Evolutionary conservation across 2,797 vertebrate species (phyloP).

Genomic region (Echeneis naucrates): DNA sequence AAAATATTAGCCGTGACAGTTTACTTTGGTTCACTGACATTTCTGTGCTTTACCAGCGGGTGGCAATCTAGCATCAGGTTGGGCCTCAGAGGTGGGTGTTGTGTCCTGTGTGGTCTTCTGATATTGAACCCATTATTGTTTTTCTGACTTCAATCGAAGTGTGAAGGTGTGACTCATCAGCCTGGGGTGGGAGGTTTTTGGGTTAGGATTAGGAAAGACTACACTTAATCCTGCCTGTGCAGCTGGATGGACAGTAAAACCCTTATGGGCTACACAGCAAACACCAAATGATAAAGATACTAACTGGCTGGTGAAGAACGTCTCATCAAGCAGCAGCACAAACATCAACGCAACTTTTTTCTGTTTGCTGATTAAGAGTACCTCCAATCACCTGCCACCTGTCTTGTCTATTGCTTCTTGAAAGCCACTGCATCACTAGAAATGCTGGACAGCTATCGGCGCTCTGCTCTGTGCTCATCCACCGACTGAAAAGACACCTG

Average conservation of each 20-base stretch:
- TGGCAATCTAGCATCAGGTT: conserved; percentile 34
- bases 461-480: background rate
- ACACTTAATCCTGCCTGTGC: background rate
- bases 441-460: background rate
- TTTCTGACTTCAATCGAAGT: background rate
- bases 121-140: background rate
- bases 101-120: background rate
- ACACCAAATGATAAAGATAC: background rate
- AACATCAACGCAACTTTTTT: background rate
- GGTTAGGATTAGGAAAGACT: too few relatives aligned
- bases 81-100: background rate
- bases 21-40: background rate
- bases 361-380: background rate
- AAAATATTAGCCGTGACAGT: background rate
- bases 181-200: background rate
- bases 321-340: background rate
- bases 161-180: background rate
- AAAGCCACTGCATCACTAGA: conserved; percentile 16
- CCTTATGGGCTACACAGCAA: background rate
- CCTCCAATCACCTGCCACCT: conserved; percentile 7
- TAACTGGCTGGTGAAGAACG: background rate
- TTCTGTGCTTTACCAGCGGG: conserved; percentile 43
- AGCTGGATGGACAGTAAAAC: background rate
- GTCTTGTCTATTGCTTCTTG: background rate
- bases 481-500: conserved; percentile 1